These are phyloP conservation scores for Carcinoscorpius rotundicauda DNA, from an alignment of 1,140 invertebrate genomes.

Conservation along the genomic window DNA sequence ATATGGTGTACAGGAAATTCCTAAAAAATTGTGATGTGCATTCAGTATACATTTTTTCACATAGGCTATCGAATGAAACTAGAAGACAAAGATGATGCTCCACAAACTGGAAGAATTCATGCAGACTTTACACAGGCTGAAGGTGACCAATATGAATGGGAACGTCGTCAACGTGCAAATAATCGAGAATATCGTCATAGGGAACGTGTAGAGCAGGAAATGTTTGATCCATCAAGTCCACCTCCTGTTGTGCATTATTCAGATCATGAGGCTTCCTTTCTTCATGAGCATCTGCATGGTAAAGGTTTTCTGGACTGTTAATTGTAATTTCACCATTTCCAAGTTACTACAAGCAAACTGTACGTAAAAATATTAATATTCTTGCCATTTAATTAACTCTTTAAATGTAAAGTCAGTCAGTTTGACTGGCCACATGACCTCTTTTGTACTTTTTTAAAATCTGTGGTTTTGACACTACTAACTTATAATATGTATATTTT, in stretches of 20 bases:
- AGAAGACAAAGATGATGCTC: slow-evolving; percentile 60
- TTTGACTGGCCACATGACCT: no score
- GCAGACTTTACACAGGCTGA: slow-evolving; percentile 90
- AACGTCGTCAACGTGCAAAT: slow-evolving; percentile 66
- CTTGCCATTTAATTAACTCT: no score
- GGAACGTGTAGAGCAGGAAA: slow-evolving; percentile 62
- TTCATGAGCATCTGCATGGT: slow-evolving; percentile 76
- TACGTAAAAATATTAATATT: no score
- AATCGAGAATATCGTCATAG: slow-evolving; percentile 66
- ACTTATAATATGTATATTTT: no score
- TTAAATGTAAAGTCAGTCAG: no score
- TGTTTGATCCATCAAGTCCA: slow-evolving; percentile 61
- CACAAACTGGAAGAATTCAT: slow-evolving; percentile 78
- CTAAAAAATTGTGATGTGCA: no score
- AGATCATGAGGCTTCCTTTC: slow-evolving; percentile 60
- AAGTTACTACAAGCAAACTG: no score
- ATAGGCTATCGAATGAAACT: slow-evolving; percentile 70
- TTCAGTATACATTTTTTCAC: background rate
- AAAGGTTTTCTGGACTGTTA: slow-evolving; percentile 17
- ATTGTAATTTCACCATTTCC: background rate
- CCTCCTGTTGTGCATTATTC: slow-evolving; percentile 75
- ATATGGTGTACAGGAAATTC: no score
- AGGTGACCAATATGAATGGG: slow-evolving; percentile 86
- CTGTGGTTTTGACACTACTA: no score
- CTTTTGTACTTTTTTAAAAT: no score